Base-by-base conservation (phyloP, 2,113 vertebrate species). In the Bubalus kerabau region DNA sequence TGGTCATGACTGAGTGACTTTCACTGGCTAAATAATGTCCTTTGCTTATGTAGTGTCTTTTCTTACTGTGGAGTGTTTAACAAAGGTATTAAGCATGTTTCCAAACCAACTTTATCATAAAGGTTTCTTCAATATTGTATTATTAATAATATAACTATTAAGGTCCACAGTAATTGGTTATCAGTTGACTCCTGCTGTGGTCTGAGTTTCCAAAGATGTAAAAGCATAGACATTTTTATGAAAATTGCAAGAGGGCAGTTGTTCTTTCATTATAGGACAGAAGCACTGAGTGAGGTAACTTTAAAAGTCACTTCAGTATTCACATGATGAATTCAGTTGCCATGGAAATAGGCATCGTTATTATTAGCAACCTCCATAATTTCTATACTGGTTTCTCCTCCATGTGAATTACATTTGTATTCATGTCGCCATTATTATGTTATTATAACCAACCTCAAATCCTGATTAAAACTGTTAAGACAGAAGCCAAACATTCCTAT, bases 401-500 rank as follows among this genome's bases (percentile, higher is more conserved):
- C 17, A 50, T 43, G 43, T 64, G 59, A 24, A 82, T 93, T 96
- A 56, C 86, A 84, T 95, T 91, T 54, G 54, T 91, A 88, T 91
- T 96, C 60, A 43, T 93, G 48, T 62, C 87, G 17, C 30, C 57
- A 91, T 94, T 89, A 88, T 91, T 92, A 95, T 82, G 64, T 80
- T 94, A 91, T 92, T 78, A 90, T 90, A 88, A 60, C 19, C 17
- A 57, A 96, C 36, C 24, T 91, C 59, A 93, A 94, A 76, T 93
- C 76, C 56, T 93, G 82, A 64, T 96, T 54, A 87, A 96, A 94
- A 74, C 21, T 59, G 50, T 80, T 84, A 95, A 94, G 81, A 78
- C 12, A 92, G n/a, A 90, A 97, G 87, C 50, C 28, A 96, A 95
- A 96, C 50, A 94, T 28, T 95, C 32, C 36, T 87, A 40, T 56